These are phyloP conservation scores for Melanostoma mellinum DNA, from an alignment of 2,888 invertebrate species.

Conservation along the genomic window DNA sequence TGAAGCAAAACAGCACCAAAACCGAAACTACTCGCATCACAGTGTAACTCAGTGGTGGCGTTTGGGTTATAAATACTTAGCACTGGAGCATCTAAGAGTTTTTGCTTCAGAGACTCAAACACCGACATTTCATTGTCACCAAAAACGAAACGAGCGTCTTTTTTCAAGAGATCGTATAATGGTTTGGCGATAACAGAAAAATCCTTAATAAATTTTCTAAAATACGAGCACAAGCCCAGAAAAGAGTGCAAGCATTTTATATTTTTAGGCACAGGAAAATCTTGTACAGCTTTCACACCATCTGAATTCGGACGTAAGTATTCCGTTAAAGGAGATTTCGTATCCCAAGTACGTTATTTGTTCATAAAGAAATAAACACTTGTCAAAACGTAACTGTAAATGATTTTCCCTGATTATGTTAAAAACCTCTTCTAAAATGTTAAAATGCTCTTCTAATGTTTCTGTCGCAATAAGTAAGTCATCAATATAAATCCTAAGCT, in stretches of 20 bases:
- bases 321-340: slow-evolving; percentile 1
- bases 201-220: slow-evolving; percentile 26
- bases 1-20: too few relatives aligned
- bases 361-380: slow-evolving; percentile 68
- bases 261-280: slow-evolving; percentile 26
- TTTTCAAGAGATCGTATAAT: slow-evolving; percentile 11
- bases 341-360: slow-evolving; percentile 31
- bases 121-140: background rate
- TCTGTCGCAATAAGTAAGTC: background rate
- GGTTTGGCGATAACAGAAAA: slow-evolving; percentile 17
- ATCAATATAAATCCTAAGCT: background rate
- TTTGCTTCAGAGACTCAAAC: background rate
- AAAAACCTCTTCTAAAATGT: slow-evolving; percentile 22
- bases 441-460: slow-evolving; percentile 29
- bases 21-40: too few relatives aligned
- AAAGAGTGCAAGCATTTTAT: background rate
- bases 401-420: slow-evolving; percentile 56
- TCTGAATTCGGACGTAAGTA: slow-evolving; percentile 11
- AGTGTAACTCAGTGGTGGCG: slow-evolving; percentile 30
- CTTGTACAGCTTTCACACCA: slow-evolving; percentile 8
- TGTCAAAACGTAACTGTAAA: slow-evolving; percentile 59
- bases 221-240: slow-evolving; percentile 38
- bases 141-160: slow-evolving; percentile 1
- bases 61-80: slow-evolving; percentile 74
- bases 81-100: slow-evolving; percentile 49